These are phyloP conservation scores for Heliconius charithonia DNA, from an alignment of 2,888 invertebrate genomes.

Conservation along the genomic window DNA sequence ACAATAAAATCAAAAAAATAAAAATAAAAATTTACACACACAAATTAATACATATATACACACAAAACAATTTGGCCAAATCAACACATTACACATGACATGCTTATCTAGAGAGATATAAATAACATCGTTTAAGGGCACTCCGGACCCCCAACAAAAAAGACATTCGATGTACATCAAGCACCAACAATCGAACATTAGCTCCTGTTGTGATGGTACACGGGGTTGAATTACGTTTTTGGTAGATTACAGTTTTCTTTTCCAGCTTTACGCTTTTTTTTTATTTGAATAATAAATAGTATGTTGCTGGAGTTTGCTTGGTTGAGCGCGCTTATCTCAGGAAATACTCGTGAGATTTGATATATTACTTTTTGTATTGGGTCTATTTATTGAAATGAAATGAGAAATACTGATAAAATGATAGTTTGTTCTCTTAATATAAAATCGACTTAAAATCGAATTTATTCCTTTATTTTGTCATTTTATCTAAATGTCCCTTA, in stretches of 20 bases:
- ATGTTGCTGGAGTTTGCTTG: too few species aligned
- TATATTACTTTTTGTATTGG: too few species aligned
- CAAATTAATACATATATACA: not conserved
- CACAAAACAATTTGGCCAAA: conserved; percentile 54
- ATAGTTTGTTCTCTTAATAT: too few species aligned
- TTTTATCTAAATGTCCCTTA: too few species aligned
- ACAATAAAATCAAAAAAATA: too few species aligned
- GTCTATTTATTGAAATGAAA: too few species aligned
- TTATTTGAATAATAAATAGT: too few species aligned
- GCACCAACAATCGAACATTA: conserved; percentile 80
- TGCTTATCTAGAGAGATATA: conserved; percentile 78
- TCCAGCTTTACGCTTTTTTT: not conserved
- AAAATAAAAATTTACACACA: not conserved
- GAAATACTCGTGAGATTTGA: too few species aligned
- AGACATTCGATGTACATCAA: conserved; percentile 79
- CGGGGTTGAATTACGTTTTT: conserved; percentile 43
- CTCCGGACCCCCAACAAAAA: conserved; percentile 57
- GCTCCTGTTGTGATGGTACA: conserved; percentile 56
- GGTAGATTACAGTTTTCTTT: not conserved
- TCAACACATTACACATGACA: conserved; percentile 64
- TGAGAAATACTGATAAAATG: too few species aligned
- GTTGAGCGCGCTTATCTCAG: too few species aligned
- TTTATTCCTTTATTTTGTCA: too few species aligned
- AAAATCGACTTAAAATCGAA: too few species aligned
- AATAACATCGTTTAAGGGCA: conserved; percentile 72